phyloP scores from a whole-genome alignment of 2,113 vertebrate genomes.

The Rhadina sibilatrix region DNA sequence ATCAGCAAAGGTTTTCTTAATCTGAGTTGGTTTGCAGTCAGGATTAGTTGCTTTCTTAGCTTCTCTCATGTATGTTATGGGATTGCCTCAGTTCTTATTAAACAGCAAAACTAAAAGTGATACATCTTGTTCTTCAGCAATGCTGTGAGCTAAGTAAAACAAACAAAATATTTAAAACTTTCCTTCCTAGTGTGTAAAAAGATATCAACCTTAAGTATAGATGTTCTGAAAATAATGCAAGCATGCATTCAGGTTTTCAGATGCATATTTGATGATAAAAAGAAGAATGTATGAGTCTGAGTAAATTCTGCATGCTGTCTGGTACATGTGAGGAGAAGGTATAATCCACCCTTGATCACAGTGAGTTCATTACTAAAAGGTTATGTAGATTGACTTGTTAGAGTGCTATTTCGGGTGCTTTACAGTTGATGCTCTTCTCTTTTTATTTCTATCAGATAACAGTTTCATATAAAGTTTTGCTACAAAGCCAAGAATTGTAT shows the following conservation, averaged over 20 bases:
- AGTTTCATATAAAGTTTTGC: not conserved
- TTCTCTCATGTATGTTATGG: not conserved
- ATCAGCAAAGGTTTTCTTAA: not conserved
- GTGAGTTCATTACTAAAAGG: not conserved
- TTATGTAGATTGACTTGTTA: not conserved
- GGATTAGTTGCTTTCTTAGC: not conserved
- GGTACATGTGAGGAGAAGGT: not conserved
- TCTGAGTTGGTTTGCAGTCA: not conserved
- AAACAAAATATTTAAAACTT: not conserved
- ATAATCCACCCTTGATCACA: not conserved
- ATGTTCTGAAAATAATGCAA: not conserved
- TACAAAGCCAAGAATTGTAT: not conserved
- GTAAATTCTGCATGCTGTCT: not conserved
- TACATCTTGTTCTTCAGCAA: not conserved
- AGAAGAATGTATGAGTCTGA: not conserved
- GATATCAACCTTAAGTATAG: not conserved
- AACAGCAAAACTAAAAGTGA: not conserved
- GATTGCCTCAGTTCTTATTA: not conserved
- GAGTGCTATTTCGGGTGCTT: not conserved
- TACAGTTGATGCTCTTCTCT: not conserved
- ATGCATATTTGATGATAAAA: not conserved
- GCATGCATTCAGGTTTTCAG: not conserved
- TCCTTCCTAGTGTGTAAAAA: not conserved
- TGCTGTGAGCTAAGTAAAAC: not conserved
- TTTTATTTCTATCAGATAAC: not conserved